Base-by-base conservation (phyloP, 2,113 vertebrate genomes). In the Gnathonemus echidnorhynchus region DNA sequence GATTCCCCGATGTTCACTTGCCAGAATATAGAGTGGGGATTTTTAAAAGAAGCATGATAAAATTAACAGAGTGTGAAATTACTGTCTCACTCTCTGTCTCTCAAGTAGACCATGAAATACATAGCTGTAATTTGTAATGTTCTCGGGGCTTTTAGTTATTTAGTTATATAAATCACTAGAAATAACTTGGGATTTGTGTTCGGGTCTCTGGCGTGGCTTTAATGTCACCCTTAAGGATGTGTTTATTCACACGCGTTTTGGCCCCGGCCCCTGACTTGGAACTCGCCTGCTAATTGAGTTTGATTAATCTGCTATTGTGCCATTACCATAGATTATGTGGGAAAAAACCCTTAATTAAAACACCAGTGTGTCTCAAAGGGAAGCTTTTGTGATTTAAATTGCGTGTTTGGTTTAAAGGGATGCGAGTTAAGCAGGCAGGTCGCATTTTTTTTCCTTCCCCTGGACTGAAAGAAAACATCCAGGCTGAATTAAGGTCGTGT, bases 241-340 rank as follows among this genome's bases (percentile, higher is more conserved):
- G 62, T 70, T 70, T 70, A 70, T 70, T 70, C 62, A 70, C 35
- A 66, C 31, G 45, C 77, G 42, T 21, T 45, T 46, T 45, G 83
- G 39, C 45, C 19, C 3, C 0, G 7, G 83, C 83, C 42, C 39
- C 83, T 45, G 39, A 85, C 39, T 85, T 85, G 83, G 39, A 85
- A 85, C 83, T 85, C 39, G 42, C 21, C 8, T 85, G 86, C 86
- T 87, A 53, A 53, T 87, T 87, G 86, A 87, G 50, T 53, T 89
- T 91, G 91, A 92, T 92, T 92, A 91, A 93, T 91, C 88, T 89
- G 90, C 90, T 91, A 87, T 91, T 90, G 92, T 88, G 53, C 90
- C 92, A 91, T 92, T 93, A 92, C 91, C 92, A 93, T 93, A 93
- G 92, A 92, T 92, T 91, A 93, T 92, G 90, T 91, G 91, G 35